Conservation (phyloP, 1,140 invertebrate species). For the Heliconius congener region DNA sequence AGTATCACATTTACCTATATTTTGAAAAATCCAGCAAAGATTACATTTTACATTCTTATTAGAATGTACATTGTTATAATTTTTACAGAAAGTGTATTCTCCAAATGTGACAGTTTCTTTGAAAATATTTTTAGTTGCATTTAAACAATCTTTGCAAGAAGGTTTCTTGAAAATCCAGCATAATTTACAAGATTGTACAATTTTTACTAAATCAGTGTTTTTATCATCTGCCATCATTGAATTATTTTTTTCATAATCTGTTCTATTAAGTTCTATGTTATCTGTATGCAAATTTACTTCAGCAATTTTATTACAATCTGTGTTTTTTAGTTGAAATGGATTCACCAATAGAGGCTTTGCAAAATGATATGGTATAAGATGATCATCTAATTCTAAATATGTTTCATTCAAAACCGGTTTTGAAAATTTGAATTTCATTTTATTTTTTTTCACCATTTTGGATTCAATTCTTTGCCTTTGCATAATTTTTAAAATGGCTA, state of each 20-base stretch:
- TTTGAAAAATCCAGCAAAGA: constrained; percentile 56
- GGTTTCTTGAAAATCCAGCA: constrained; percentile 61
- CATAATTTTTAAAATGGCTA: constrained; percentile 42
- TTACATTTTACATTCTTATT: constrained; percentile 40
- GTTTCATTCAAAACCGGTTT: constrained; percentile 7
- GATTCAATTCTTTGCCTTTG: constrained; percentile 20
- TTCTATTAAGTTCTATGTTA: not conserved
- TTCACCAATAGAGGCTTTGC: constrained; percentile 23
- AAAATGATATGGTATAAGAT: constrained; percentile 22
- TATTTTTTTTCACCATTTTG: constrained; percentile 34
- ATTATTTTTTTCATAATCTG: not conserved
- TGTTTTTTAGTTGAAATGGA: not conserved
- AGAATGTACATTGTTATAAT: not conserved
- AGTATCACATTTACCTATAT: constrained; percentile 46
- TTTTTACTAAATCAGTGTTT: not conserved
- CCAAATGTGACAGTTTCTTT: not conserved
- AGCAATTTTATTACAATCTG: not conserved
- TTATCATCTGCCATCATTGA: not conserved
- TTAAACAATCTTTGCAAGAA: constrained; percentile 43
- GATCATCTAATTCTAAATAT: not conserved
- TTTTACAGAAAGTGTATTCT: not conserved
- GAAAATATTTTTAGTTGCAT: not conserved
- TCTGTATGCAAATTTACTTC: not conserved
- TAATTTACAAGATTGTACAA: constrained; percentile 45
- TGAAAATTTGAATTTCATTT: constrained; percentile 20